Base-by-base conservation (phyloP, 2,888 invertebrate species). In the Leptopilina myrica region DNA sequence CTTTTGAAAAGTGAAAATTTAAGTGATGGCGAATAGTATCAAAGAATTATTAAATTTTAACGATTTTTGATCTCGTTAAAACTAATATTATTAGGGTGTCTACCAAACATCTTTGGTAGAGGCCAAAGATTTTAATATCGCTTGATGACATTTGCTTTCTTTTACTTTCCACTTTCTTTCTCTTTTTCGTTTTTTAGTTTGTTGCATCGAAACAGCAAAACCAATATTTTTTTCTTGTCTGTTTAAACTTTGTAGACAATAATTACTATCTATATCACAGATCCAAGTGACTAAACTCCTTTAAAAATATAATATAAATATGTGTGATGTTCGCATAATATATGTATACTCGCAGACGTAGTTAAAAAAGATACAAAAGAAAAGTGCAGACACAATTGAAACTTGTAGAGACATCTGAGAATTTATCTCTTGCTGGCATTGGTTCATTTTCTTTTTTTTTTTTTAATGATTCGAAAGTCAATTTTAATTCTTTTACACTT, bases 251-350 rank as follows among this genome's bases (percentile, higher is more conserved):
- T 89, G 90, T 90, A 90, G 91, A 90, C 85, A 89, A 91, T 91
- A 91, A 91, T 91, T 91, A 91, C 91, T 91, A 91, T 90, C 91
- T 91, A 91, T 91, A 91, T 91, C 91, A 91, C 91, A 91, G 91
- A 91, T 91, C 87, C 91, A 91, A 91, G 91, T 91, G 91, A 91
- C 91, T 91, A 91, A 90, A 91, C 90, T 91, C 88, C 89, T 91
- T 91, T 90, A 90, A 91, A 91, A 91, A 91, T 91, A 91, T 91
- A 91, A 90, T 86, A 86, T 86, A 86, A 87, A 86, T 85, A 86
- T 85, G 85, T 85, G 88, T 88, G 87, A 88, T 88, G 88, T 88
- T 88, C 86, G 88, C 86, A 88, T 86, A 88, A 87, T 87, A 86
- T 85, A 86, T 82, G 85, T 84, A 87, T 83, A 86, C 85, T 85